A percentile compares a stretch with the other conserved stretches of the same genome.
phyloP scores from a whole-genome alignment of 2,797 vertebrate species.

The Brachyrhaphis roseni region DNA sequence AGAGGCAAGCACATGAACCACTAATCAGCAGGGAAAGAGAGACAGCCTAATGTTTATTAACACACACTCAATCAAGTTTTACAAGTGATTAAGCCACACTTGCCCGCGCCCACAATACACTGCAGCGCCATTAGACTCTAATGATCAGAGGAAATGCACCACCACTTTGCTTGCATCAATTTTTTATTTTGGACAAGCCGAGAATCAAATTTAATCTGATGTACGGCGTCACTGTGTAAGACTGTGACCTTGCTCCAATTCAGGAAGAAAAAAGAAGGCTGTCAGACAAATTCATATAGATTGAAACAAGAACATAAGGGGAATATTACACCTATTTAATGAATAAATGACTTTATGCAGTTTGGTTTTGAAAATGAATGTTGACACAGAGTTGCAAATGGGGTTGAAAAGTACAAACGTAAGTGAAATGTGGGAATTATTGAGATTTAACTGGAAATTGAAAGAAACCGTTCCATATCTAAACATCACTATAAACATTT shows the following conservation, averaged over 20 bases:
- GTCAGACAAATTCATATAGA: neutral
- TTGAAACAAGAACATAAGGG: neutral
- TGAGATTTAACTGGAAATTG: neutral
- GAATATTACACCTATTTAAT: neutral
- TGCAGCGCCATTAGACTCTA: slow-evolving; percentile 49
- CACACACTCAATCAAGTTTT: slow-evolving; percentile 71
- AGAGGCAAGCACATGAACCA: slow-evolving; percentile 72
- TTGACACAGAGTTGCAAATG: neutral
- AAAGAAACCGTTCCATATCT: neutral
- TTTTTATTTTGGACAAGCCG: slow-evolving; percentile 35
- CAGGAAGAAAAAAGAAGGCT: neutral
- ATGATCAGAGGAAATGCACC: slow-evolving; percentile 34
- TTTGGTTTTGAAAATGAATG: neutral
- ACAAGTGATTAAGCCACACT: slow-evolving; percentile 69
- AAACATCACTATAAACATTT: neutral
- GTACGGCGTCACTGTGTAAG: neutral
- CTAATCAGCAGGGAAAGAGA: slow-evolving; percentile 64
- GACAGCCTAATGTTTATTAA: slow-evolving; percentile 69
- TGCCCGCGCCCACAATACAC: slow-evolving; percentile 47
- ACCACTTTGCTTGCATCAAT: slow-evolving; percentile 30
- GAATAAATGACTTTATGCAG: neutral
- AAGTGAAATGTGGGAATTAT: neutral
- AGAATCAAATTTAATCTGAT: slow-evolving; percentile 26
- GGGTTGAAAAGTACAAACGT: neutral
- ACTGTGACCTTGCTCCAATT: neutral